These are phyloP conservation scores for Tichodroma muraria DNA, from an alignment of 2,113 vertebrate species.

Conservation along the genomic window DNA sequence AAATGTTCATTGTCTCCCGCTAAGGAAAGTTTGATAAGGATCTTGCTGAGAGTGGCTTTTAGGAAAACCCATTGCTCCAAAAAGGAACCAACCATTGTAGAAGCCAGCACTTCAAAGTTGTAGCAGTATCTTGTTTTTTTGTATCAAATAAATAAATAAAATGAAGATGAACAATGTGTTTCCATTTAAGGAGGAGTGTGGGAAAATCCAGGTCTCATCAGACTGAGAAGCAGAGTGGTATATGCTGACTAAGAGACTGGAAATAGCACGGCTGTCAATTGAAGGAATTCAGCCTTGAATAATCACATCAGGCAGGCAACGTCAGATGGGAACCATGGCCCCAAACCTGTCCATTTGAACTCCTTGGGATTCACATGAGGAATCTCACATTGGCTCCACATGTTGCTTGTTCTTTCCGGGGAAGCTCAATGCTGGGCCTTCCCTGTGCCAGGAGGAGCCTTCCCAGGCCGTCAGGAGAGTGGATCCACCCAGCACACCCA, in stretches of 20 bases:
- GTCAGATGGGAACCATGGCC: neutral
- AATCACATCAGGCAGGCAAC: neutral
- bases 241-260: constrained; percentile 37
- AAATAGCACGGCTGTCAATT: neutral
- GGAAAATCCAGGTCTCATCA: constrained; percentile 67
- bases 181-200: constrained; percentile 64
- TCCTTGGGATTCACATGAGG: neutral
- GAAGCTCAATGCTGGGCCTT: neutral
- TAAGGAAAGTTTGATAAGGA: constrained; percentile 66
- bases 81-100: constrained; percentile 61
- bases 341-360: constrained; percentile 1
- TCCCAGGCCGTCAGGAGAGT: too few relatives aligned
- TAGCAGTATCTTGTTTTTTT: constrained; percentile 59
- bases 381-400: neutral
- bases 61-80: constrained; percentile 59
- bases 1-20: constrained; percentile 61
- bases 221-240: neutral
- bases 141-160: constrained; percentile 62
- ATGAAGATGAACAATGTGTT: constrained; percentile 68
- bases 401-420: neutral
- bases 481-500: fast-evolving
- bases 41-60: constrained; percentile 58
- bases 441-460: neutral
- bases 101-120: constrained; percentile 63
- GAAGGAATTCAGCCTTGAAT: constrained; percentile 38